phyloP scores from a whole-genome alignment of 2,888 invertebrate species.

The Pollenia griseotomentosa region DNA sequence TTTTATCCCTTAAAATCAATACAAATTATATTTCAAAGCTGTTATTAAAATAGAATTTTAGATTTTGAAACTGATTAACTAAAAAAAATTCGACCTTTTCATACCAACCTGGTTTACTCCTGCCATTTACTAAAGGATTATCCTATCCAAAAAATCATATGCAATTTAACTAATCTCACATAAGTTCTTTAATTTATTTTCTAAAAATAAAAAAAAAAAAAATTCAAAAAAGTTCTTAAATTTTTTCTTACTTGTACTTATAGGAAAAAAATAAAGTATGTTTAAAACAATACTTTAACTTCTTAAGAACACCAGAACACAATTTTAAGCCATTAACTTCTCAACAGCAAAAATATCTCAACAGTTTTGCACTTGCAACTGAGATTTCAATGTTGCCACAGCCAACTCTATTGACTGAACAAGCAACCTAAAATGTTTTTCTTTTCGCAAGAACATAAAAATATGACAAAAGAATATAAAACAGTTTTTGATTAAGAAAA shows the following conservation, averaged over 20 bases:
- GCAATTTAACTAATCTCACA: no score
- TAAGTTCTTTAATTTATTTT: no score
- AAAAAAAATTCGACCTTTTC: no score
- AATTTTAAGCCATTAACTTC: slow-evolving; percentile 41
- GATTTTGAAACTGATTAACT: no score
- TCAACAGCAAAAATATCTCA: slow-evolving; percentile 22
- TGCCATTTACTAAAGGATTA: no score
- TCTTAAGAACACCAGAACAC: neutral
- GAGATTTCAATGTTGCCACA: slow-evolving; percentile 49
- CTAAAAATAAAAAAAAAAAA: neutral
- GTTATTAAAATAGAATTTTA: no score
- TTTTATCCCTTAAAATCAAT: no score
- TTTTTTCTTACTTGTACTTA: neutral
- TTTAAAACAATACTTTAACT: neutral
- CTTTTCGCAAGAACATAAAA: slow-evolving; percentile 13
- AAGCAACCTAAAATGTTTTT: slow-evolving; percentile 53
- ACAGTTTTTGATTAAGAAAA: slow-evolving; percentile 33
- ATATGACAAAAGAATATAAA: slow-evolving; percentile 43
- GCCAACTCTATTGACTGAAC: slow-evolving; percentile 27
- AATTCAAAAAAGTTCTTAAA: neutral
- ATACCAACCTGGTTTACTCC: no score
- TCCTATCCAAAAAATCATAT: no score
- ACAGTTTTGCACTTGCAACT: slow-evolving; percentile 13
- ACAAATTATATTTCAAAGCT: no score
- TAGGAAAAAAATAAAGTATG: neutral